Evolutionary conservation across 2,113 vertebrate genomes (phyloP).

Genomic region (Ceratotherium simum): DNA sequence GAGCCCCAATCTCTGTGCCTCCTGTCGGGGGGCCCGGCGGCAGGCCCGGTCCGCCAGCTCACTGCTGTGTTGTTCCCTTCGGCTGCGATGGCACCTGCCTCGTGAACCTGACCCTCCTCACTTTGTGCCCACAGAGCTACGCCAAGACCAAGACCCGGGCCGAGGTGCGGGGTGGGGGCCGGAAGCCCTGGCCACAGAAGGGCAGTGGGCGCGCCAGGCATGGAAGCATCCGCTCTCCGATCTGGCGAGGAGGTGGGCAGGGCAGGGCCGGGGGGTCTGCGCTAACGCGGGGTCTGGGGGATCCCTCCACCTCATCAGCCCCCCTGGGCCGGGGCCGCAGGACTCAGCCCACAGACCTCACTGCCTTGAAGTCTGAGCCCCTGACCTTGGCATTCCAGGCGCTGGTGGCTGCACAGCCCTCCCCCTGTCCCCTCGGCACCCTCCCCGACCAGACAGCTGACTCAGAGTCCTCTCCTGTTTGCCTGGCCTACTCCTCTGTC

Average conservation of each 20-base stretch:
- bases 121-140: slow-evolving; percentile 87
- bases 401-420: neutral
- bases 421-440: neutral
- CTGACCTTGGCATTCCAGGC: neutral
- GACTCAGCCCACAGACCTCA: neutral
- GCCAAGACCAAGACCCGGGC: slow-evolving; percentile 92
- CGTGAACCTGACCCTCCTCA: neutral
- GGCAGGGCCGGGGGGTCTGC: no score
- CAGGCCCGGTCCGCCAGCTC: neutral
- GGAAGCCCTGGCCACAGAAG: slow-evolving; percentile 94
- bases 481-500: neutral
- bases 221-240: slow-evolving; percentile 93
- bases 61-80: rapidly evolving
- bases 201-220: slow-evolving; percentile 91
- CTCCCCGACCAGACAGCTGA: neutral
- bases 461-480: neutral
- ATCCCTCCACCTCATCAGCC: neutral
- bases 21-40: neutral
- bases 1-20: neutral
- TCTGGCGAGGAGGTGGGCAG: slow-evolving; percentile 93
- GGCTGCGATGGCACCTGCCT: neutral
- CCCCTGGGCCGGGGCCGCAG: neutral
- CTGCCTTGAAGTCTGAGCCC: neutral
- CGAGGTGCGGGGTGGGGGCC: slow-evolving; percentile 93
- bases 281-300: neutral